These are phyloP conservation scores for Fragum fragum DNA, from an alignment of 2,888 invertebrate genomes.

Conservation along the genomic window DNA sequence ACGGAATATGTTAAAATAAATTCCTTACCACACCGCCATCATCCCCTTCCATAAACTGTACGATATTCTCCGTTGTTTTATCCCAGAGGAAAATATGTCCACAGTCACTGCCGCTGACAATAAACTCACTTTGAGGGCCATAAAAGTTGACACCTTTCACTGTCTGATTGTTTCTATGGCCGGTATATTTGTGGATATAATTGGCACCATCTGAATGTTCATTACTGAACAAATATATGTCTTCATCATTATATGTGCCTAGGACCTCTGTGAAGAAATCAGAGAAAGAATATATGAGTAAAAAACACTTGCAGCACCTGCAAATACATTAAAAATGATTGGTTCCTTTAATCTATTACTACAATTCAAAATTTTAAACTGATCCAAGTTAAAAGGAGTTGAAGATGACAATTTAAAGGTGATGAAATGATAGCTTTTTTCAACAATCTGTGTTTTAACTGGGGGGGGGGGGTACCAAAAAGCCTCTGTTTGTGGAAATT, in stretches of 20 bases:
- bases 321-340: too few relatives aligned
- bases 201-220: slow-evolving; percentile 88
- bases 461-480: too few relatives aligned
- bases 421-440: too few relatives aligned
- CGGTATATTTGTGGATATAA: slow-evolving; percentile 89
- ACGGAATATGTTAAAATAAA: too few relatives aligned
- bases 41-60: slow-evolving; percentile 91
- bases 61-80: slow-evolving; percentile 93
- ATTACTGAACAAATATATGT: slow-evolving; percentile 95
- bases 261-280: slow-evolving; percentile 91
- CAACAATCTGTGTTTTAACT: too few relatives aligned
- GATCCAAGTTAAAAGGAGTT: too few relatives aligned
- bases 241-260: slow-evolving; percentile 97
- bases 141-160: slow-evolving; percentile 98
- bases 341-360: too few relatives aligned
- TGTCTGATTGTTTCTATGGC: slow-evolving; percentile 89
- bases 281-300: too few relatives aligned
- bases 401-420: too few relatives aligned
- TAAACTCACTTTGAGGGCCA: slow-evolving; percentile 95
- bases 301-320: too few relatives aligned
- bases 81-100: slow-evolving; percentile 96
- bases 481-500: too few relatives aligned
- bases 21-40: slow-evolving; percentile 91
- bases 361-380: too few relatives aligned
- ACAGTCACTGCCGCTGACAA: slow-evolving; percentile 98